phyloP scores from a whole-genome alignment of 2,797 vertebrate genomes.

The Dryobates pubescens region DNA sequence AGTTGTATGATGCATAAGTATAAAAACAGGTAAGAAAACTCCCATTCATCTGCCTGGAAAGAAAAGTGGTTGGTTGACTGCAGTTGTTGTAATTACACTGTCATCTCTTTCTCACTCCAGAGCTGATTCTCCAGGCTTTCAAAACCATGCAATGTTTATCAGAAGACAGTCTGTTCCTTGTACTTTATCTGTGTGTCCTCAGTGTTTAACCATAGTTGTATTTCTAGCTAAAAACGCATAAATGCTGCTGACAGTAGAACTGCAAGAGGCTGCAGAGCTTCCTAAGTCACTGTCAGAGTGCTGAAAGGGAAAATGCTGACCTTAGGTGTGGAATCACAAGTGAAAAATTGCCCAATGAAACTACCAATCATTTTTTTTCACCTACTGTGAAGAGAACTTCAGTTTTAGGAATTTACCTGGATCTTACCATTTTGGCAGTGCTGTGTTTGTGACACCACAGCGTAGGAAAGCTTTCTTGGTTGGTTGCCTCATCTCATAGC shows the following conservation, averaged over 20 bases:
- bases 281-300: background rate
- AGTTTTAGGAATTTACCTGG: background rate
- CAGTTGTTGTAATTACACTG: background rate
- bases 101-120: background rate
- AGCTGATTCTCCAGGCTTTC: background rate
- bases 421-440: background rate
- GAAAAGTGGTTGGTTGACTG: background rate
- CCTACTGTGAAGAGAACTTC: background rate
- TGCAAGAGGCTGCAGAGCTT: background rate
- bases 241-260: background rate
- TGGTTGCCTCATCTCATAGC: background rate
- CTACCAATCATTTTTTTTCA: background rate
- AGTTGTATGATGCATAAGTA: constrained; percentile 99
- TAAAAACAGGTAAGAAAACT: constrained; percentile 87
- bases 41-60: background rate
- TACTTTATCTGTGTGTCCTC: background rate
- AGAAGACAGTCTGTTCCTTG: background rate
- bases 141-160: background rate
- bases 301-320: background rate
- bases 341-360: background rate
- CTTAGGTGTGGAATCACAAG: accelerated
- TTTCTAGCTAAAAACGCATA: background rate
- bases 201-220: background rate
- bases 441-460: background rate
- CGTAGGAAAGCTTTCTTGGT: background rate